phyloP scores from a whole-genome alignment of 2,113 vertebrate genomes.

The Eidolon helvum region DNA sequence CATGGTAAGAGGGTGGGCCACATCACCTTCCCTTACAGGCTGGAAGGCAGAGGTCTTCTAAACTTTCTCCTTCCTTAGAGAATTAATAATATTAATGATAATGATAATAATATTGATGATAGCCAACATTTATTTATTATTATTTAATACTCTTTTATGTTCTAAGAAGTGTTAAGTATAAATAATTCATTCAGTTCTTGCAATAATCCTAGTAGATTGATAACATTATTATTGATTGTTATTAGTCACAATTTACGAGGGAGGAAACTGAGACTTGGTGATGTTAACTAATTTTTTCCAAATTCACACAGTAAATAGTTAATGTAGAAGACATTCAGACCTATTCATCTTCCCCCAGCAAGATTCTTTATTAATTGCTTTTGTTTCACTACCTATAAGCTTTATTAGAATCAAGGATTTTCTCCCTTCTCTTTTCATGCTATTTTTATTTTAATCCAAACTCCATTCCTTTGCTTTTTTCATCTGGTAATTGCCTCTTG shows the following conservation, averaged over 20 bases:
- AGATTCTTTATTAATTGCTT: background rate
- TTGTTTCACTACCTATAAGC: background rate
- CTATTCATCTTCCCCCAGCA: background rate
- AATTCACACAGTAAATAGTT: constrained; percentile 1
- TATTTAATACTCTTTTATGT: background rate
- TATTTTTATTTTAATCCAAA: background rate
- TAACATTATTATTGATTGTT: background rate
- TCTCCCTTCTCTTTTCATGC: background rate
- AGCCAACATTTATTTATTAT: background rate
- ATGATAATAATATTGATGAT: background rate
- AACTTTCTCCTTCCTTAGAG: background rate
- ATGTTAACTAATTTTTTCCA: background rate
- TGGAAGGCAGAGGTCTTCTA: background rate
- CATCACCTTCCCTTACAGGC: background rate
- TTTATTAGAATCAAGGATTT: background rate
- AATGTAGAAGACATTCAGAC: background rate
- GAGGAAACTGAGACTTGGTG: background rate
- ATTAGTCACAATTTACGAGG: background rate
- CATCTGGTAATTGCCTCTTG: too few relatives aligned
- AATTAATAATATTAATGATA: background rate
- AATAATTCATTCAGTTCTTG: background rate
- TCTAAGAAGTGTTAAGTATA: background rate
- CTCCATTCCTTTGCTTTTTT: background rate
- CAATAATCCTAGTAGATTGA: background rate
- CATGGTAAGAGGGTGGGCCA: background rate